Percentiles rank a stretch among this genome's conserved stretches.
These are phyloP conservation scores for Crocallis elinguaria DNA, from an alignment of 2,888 invertebrate genomes.

Conservation along the genomic window DNA sequence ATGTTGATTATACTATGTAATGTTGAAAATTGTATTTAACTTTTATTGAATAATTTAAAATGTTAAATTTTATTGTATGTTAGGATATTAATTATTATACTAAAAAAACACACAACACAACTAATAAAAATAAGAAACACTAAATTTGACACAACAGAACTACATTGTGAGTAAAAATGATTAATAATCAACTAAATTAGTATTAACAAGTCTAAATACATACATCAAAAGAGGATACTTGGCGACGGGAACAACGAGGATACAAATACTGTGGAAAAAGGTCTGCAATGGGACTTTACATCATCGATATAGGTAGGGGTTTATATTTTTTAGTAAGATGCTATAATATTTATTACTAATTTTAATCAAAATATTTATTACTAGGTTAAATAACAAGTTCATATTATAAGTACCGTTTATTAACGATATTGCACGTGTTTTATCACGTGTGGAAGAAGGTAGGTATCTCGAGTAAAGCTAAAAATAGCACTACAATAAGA, in stretches of 20 bases:
- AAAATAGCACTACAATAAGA: constrained; percentile 43
- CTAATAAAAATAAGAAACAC: too few relatives aligned
- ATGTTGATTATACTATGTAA: too few relatives aligned
- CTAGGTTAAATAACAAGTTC: too few relatives aligned
- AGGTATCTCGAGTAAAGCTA: constrained; percentile 12
- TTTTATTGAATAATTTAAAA: too few relatives aligned
- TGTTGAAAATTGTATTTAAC: too few relatives aligned
- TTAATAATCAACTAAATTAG: background rate
- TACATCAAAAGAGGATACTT: constrained; percentile 54
- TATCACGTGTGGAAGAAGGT: background rate
- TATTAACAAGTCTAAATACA: constrained; percentile 37
- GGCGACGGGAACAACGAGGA: constrained; percentile 54
- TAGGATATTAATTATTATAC: too few relatives aligned
- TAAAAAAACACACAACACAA: too few relatives aligned
- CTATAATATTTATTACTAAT: too few relatives aligned
- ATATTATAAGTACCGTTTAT: background rate
- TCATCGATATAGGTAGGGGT: too few relatives aligned
- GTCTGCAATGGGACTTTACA: constrained; percentile 16
- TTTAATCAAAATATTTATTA: too few relatives aligned
- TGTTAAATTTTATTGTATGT: too few relatives aligned
- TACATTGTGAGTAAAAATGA: constrained; percentile 13
- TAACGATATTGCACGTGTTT: background rate
- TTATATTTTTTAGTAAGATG: background rate
- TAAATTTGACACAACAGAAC: too few relatives aligned
- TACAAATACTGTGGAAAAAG: constrained; percentile 56